These are phyloP conservation scores for Cephus nigrinus DNA, from an alignment of 2,888 invertebrate genomes.

Conservation along the genomic window DNA sequence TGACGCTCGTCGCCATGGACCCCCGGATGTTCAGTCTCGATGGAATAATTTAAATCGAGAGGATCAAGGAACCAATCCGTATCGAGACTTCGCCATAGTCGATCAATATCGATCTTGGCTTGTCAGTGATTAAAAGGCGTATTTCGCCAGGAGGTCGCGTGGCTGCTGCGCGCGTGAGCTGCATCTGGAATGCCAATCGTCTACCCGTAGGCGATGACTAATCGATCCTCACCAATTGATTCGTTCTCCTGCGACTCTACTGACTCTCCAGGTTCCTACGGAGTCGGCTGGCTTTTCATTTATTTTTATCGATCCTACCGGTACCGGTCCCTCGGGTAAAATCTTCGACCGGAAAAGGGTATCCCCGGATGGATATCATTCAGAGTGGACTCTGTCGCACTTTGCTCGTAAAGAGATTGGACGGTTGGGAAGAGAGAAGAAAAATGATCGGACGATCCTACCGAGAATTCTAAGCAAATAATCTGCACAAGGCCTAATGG, in stretches of 20 bases:
- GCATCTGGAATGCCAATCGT: conserved; percentile 20
- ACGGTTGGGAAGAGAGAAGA: background rate
- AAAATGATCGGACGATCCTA: background rate
- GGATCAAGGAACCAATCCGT: background rate
- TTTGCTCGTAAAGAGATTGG: background rate
- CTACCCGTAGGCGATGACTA: conserved; percentile 65
- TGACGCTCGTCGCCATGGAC: too few relatives aligned
- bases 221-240: conserved; percentile 60
- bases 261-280: background rate
- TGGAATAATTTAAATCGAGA: too few relatives aligned
- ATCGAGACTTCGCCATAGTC: background rate
- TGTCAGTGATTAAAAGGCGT: conserved; percentile 2
- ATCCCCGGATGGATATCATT: background rate
- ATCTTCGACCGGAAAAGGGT: background rate
- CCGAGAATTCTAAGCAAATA: conserved; percentile 10
- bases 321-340: background rate
- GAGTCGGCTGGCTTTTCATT: background rate
- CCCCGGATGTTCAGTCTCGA: too few relatives aligned
- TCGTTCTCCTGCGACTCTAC: background rate
- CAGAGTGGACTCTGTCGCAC: background rate
- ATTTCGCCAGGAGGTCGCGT: conserved; percentile 1
- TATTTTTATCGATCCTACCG: background rate
- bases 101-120: background rate
- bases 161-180: too few relatives aligned
- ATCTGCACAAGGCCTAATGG: conserved; percentile 18